phyloP scores from a whole-genome alignment of 1,140 invertebrate species.

The Calephelis nemesis region DNA sequence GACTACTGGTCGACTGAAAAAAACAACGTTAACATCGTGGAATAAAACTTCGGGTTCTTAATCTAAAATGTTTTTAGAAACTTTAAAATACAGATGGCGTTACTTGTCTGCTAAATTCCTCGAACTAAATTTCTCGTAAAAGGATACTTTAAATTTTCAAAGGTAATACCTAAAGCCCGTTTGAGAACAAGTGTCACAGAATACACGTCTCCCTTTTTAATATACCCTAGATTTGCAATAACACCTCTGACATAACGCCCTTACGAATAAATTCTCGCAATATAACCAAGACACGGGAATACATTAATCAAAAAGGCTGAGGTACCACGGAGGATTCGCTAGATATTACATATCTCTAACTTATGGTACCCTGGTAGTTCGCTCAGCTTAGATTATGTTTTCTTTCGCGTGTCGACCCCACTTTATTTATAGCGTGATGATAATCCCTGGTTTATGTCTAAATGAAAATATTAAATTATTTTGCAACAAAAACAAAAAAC shows the following conservation, averaged over 20 bases:
- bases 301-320: constrained; percentile 65
- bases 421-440: constrained; percentile 41
- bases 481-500: neutral
- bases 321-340: constrained; percentile 37
- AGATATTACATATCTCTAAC: constrained; percentile 62
- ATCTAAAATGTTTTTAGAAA: too few species aligned
- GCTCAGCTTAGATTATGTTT: constrained; percentile 42
- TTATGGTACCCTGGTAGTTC: constrained; percentile 62
- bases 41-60: too few species aligned
- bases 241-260: constrained; percentile 55
- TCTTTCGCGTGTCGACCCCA: constrained; percentile 40
- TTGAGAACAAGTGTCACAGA: constrained; percentile 51
- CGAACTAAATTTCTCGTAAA: neutral
- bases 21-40: too few species aligned
- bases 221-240: constrained; percentile 73
- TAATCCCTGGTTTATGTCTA: constrained; percentile 27
- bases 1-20: too few species aligned
- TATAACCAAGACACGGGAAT: constrained; percentile 61
- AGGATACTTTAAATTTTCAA: constrained; percentile 4
- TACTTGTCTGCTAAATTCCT: too few species aligned
- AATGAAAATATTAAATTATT: constrained; percentile 11
- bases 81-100: too few species aligned
- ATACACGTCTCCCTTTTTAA: constrained; percentile 56
- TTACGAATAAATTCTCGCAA: constrained; percentile 58
- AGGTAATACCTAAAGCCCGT: constrained; percentile 27